These are phyloP conservation scores for Hirtodrosophila cameraria DNA, from an alignment of 2,888 invertebrate species.

Conservation along the genomic window DNA sequence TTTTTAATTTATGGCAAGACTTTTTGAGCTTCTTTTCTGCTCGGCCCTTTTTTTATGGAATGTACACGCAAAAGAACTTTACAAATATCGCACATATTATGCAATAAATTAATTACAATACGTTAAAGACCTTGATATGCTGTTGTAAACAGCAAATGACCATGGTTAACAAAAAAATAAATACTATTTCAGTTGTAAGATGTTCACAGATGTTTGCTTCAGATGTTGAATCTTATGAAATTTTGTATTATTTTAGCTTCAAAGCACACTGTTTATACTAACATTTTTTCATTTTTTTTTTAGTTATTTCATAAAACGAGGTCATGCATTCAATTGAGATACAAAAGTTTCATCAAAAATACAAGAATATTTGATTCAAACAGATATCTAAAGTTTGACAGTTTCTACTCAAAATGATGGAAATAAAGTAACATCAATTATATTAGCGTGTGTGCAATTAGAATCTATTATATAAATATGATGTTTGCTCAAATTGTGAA, in stretches of 20 bases:
- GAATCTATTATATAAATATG: constrained; percentile 16
- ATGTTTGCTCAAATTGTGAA: constrained; percentile 67
- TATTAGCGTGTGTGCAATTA: constrained; percentile 32
- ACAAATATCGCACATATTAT: constrained; percentile 8
- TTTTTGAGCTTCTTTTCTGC: constrained; percentile 24
- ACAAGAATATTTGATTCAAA: neutral
- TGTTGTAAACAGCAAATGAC: constrained; percentile 10
- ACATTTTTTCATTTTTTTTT: too few species aligned
- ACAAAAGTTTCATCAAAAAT: too few species aligned
- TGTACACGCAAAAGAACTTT: constrained; percentile 6
- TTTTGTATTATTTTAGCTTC: too few species aligned
- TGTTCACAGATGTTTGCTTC: too few species aligned
- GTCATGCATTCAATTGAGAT: too few species aligned
- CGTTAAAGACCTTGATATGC: constrained; percentile 11
- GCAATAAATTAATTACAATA: constrained; percentile 26
- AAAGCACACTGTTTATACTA: too few species aligned
- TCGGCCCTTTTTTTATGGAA: constrained; percentile 5
- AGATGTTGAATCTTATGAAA: too few species aligned
- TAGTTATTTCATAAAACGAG: too few species aligned
- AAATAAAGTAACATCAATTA: too few species aligned
- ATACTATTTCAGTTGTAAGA: too few species aligned
- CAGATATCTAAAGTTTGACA: neutral
- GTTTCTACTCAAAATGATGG: too few species aligned
- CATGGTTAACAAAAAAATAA: too few species aligned
- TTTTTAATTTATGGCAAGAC: constrained; percentile 58